Evolutionary conservation across 2,797 vertebrate species (phyloP).

Genomic region (Phrynocephalus guinanensis): DNA sequence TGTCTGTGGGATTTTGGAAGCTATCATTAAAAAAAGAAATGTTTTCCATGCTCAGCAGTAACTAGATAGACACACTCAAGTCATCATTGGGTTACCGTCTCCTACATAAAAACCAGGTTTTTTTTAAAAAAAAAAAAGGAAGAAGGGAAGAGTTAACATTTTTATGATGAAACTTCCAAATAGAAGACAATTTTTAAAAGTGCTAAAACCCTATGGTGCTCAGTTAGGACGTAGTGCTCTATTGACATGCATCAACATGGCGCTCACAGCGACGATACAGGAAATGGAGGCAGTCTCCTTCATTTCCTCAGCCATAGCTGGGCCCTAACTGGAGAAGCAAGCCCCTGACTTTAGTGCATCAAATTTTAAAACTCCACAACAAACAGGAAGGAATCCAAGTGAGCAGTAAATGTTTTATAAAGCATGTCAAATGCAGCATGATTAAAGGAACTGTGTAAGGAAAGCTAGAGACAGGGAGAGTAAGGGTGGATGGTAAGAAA

Average conservation of each 20-base stretch:
- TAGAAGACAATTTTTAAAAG: not conserved
- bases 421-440: conserved; percentile 33
- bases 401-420: conserved; percentile 40
- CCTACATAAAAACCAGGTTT: too few species aligned
- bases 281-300: not conserved
- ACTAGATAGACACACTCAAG: not conserved
- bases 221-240: not conserved
- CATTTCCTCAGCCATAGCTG: not conserved
- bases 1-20: not conserved
- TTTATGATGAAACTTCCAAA: conserved; percentile 3
- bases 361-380: conserved; percentile 21
- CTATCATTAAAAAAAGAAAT: not conserved
- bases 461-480: conserved; percentile 16
- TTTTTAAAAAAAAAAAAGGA: not conserved
- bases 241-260: conserved; percentile 7
- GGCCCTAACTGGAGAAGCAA: not conserved
- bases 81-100: not conserved
- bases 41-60: not conserved
- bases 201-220: conserved; percentile 20
- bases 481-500: not conserved
- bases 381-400: conserved; percentile 21
- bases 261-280: not conserved
- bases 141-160: not conserved
- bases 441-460: not conserved
- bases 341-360: not conserved